Conservation (phyloP, 2,113 vertebrate species). For the Octodon degus region DNA sequence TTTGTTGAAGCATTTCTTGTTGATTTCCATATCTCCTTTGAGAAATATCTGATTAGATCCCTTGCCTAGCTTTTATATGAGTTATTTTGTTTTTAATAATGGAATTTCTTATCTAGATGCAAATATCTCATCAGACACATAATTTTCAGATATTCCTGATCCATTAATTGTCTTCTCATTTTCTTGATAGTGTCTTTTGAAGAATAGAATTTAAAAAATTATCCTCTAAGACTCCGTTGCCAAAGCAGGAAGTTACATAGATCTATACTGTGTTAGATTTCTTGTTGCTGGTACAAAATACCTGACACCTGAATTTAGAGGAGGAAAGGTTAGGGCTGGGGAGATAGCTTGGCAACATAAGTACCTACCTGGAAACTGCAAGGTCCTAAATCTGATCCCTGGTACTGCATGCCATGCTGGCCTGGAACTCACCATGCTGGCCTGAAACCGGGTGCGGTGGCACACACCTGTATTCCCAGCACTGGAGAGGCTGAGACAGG, state of each 20-base stretch:
- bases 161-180: neutral
- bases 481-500: too few species aligned
- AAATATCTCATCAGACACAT: neutral
- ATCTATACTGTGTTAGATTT: neutral
- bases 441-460: too few species aligned
- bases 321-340: neutral
- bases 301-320: neutral
- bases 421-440: too few species aligned
- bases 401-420: too few species aligned
- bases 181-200: neutral
- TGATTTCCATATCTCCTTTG: neutral
- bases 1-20: neutral
- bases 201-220: neutral
- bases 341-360: too few species aligned
- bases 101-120: neutral
- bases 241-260: neutral
- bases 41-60: neutral
- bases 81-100: neutral
- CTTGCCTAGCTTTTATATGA: neutral
- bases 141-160: neutral
- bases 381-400: too few species aligned
- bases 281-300: neutral
- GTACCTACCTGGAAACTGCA: too few species aligned
- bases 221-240: neutral
- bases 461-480: too few species aligned